These are phyloP conservation scores for Eurystomus glaucurus DNA, from an alignment of 2,797 vertebrate species.

Conservation along the genomic window DNA sequence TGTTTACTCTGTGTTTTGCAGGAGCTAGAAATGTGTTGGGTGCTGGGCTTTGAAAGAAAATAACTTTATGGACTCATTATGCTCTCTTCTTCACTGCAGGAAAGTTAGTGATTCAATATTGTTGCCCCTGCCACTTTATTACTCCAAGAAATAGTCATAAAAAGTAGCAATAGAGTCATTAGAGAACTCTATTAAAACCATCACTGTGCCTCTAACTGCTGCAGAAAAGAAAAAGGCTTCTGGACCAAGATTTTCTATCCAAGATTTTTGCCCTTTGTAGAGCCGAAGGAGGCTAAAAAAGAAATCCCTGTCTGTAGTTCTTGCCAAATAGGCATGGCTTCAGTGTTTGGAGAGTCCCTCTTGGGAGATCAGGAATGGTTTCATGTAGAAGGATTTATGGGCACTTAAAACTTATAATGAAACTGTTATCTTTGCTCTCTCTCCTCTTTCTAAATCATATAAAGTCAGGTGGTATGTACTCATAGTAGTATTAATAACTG, in stretches of 20 bases:
- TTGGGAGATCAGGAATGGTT: conserved; percentile 30
- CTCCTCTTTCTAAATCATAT: conserved; percentile 47
- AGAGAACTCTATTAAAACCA: conserved; percentile 62
- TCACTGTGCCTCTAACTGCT: conserved; percentile 13
- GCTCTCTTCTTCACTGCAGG: not conserved
- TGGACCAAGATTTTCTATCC: conserved; percentile 31
- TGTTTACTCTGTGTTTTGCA: not conserved
- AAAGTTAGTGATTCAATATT: not conserved
- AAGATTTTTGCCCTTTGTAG: conserved; percentile 47
- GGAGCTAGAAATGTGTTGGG: not conserved
- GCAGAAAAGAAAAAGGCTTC: conserved; percentile 11
- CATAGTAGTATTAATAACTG: conserved; percentile 50
- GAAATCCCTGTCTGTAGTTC: conserved; percentile 66
- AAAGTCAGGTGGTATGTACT: conserved; percentile 39
- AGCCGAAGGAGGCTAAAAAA: conserved; percentile 41
- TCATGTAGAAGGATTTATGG: conserved; percentile 60
- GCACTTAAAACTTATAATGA: conserved; percentile 66
- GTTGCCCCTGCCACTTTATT: conserved; percentile 27
- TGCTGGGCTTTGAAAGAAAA: not conserved
- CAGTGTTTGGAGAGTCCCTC: conserved; percentile 59
- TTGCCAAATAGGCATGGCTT: conserved; percentile 68
- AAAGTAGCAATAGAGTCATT: conserved; percentile 46
- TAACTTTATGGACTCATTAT: not conserved
- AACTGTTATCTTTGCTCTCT: conserved; percentile 69
- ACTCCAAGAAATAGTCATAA: conserved; percentile 55